Percentiles rank a stretch among this genome's conserved stretches.
Conservation (phyloP, 2,888 invertebrate species). For the Drosophila aldrichi region DNA sequence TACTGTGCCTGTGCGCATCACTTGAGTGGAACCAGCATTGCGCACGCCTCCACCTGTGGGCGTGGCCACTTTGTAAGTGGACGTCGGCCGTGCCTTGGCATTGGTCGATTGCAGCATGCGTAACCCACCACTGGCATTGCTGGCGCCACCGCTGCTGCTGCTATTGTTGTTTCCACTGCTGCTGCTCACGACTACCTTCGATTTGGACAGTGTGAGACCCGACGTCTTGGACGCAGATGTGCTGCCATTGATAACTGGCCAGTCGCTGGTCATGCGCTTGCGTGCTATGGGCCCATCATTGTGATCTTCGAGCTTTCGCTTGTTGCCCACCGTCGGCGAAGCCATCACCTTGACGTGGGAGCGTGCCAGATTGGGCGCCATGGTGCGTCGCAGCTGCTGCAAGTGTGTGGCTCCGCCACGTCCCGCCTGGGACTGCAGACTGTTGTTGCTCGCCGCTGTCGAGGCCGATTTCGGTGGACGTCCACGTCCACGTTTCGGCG, state of each 20-base stretch:
- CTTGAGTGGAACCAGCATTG: not conserved
- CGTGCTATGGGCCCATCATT: conserved; percentile 53
- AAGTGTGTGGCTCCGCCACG: conserved; percentile 7
- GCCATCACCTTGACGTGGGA: conserved; percentile 31
- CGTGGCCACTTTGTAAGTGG: conserved; percentile 12
- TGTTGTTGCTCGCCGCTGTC: not conserved
- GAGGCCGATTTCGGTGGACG: conserved; percentile 62
- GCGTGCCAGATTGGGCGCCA: conserved; percentile 43
- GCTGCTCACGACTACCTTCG: conserved; percentile 24
- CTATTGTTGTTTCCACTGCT: not conserved
- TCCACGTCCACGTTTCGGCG: conserved; percentile 70
- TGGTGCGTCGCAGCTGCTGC: conserved; percentile 16
- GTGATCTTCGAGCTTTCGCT: conserved; percentile 64
- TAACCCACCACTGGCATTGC: conserved; percentile 1
- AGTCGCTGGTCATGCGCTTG: conserved; percentile 55
- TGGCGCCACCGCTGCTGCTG: not conserved
- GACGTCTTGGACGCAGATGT: conserved; percentile 30
- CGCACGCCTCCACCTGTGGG: conserved; percentile 5
- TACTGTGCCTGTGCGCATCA: conserved; percentile 6
- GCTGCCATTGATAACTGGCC: conserved; percentile 54
- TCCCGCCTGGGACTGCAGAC: not conserved
- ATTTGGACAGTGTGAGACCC: conserved; percentile 17
- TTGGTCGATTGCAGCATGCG: conserved; percentile 33
- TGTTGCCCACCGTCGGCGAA: conserved; percentile 31
- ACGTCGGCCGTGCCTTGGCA: conserved; percentile 20